These are phyloP conservation scores for Panulirus ornatus DNA, from an alignment of 1,140 invertebrate species.

Conservation along the genomic window DNA sequence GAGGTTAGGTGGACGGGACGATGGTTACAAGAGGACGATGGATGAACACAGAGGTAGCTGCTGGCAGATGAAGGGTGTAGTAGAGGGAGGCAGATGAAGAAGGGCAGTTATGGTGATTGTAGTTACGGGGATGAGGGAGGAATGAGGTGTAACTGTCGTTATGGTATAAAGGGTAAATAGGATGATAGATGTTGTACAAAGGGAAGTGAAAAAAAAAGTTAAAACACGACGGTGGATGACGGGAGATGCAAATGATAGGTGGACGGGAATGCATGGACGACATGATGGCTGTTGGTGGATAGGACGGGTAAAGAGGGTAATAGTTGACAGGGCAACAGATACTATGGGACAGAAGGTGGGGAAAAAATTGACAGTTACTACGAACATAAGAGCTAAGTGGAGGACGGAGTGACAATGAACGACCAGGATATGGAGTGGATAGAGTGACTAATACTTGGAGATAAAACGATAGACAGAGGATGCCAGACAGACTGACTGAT, in stretches of 20 bases:
- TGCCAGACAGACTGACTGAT: too few relatives aligned
- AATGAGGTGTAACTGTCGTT: too few relatives aligned
- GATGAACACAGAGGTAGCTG: not conserved
- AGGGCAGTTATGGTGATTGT: not conserved
- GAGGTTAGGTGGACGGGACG: not conserved
- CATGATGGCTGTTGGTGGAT: too few relatives aligned
- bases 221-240: not conserved
- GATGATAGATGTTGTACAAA: not conserved
- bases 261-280: too few relatives aligned
- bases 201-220: not conserved
- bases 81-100: not conserved
- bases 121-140: not conserved
- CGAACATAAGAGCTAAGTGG: not conserved
- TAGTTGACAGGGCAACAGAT: not conserved
- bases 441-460: too few relatives aligned
- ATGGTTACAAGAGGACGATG: not conserved
- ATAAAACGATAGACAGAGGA: too few relatives aligned
- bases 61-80: not conserved
- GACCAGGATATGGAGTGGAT: too few relatives aligned
- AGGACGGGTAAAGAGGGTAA: too few relatives aligned
- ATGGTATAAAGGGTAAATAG: too few relatives aligned
- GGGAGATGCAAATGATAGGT: not conserved
- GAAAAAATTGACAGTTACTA: not conserved
- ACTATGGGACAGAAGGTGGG: not conserved
- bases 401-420: not conserved